Evolutionary conservation across 1,140 invertebrate species (phyloP), one percentile per base, ranked within the genome.

Genomic region (Listronotus oregonensis): DNA sequence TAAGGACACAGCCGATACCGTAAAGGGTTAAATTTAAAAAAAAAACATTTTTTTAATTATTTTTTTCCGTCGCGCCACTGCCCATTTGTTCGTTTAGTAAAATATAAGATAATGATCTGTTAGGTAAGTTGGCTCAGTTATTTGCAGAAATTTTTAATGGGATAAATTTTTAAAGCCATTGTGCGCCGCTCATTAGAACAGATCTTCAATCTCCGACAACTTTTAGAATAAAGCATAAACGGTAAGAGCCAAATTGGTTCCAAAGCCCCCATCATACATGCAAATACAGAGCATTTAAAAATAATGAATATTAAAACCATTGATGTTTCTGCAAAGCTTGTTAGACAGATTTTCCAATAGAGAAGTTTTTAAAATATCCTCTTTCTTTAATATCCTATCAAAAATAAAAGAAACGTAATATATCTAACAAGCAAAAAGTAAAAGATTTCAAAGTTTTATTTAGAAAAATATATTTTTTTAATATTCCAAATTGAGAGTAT

Each of bases 241-340:
- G 15, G 9, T 47, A 47, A 47, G 44, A 47, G n/a, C 44, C 44
- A 47, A 17, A 47, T 47, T 47, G 8, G 44, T 27, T 27, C 11
- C 3, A 47, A 47, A 47, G 9, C 49, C n/a, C 56, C 66, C 60
- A 68, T 70, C 65, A 72, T 67, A 72, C 66, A 72, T 72, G 71
- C 66, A 68, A 70, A 72, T 68, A 50, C 70, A 72, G 67, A 64
- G 67, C 59, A 54, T 72, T 72, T 64, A 47, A 65, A 72, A 72
- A 72, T 72, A 72, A 72, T 72, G 71, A 72, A 67, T 69, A 66
- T 68, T 72, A 72, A 72, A 72, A 72, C 71, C 68, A 68, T 72
- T 72, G 71, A 72, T 70, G 71, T 72, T 66, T 64, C 55, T 71
- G 51, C 49, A 32, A 46, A 52, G 65, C 61, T 71, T 71, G 69